Base-by-base conservation (phyloP, 1,140 invertebrate genomes). In the Propsilocerus akamusi region DNA sequence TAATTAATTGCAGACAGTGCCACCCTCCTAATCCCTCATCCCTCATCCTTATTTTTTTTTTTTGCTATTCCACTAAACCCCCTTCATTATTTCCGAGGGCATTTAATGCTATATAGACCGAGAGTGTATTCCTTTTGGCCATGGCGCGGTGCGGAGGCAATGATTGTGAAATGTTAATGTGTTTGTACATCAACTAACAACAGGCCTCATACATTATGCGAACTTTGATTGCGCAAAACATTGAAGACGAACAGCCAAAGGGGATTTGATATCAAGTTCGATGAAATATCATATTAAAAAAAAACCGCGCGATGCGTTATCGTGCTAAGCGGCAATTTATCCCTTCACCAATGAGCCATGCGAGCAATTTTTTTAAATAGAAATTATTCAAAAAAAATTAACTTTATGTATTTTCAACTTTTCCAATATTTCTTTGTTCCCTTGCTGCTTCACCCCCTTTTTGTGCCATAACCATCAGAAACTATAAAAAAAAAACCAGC, bases 131-230 rank as follows among this genome's bases (percentile, higher is more conserved):
- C 22, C 22, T 10, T 34, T 1, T 5, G 14, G 10, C 20, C 14
- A 17, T 41, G 17, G n/a, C 17, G 22, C 8, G 22, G 22, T 20
- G 17, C 34, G 34, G 14, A 20, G 14, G 34, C 34, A 41, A 41
- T 41, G 14, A 41, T 41, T 41, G 34, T 41, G 34, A 41, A 41
- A 41, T 41, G 34, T 41, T 41, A 41, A 41, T 41, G 34, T 41
- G 34, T 41, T 41, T 41, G 34, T 41, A 41, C 34, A 41, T 10
- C n/a, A n/a, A n/a, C n/a, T n/a, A n/a, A n/a, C n/a, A n/a, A n/a
- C n/a, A n/a, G n/a, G n/a, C n/a, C n/a, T n/a, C n/a, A n/a, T n/a
- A n/a, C n/a, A n/a, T n/a, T n/a, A n/a, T n/a, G n/a, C n/a, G n/a
- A n/a, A n/a, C n/a, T n/a, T n/a, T n/a, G n/a, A n/a, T n/a, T n/a